phyloP scores from a whole-genome alignment of 1,140 invertebrate species.

The Meloidogyne floridensis region DNA sequence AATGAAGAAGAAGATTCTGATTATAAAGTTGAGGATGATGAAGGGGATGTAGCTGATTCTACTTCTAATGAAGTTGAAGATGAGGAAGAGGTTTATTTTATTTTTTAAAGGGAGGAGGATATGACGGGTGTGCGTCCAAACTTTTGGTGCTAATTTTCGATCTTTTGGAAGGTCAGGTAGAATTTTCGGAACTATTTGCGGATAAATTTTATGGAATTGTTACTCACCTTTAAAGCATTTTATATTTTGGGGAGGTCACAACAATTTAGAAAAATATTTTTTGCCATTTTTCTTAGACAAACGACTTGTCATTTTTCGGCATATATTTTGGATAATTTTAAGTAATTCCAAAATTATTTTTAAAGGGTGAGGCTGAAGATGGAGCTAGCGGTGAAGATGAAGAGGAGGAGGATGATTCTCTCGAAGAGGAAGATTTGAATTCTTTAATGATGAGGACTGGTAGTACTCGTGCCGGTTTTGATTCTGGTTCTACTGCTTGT shows the following conservation, averaged over 20 bases:
- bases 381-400: background rate
- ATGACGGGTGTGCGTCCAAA: too few species aligned
- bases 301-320: too few species aligned
- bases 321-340: too few species aligned
- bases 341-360: too few species aligned
- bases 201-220: too few species aligned
- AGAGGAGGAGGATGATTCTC: background rate
- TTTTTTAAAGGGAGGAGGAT: background rate
- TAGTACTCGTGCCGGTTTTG: constrained; percentile 18
- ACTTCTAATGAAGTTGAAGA: constrained; percentile 13
- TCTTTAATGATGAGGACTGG: constrained; percentile 19
- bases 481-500: constrained; percentile 42
- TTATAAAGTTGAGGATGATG: constrained; percentile 18
- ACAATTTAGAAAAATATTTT: too few species aligned
- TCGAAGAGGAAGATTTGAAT: constrained; percentile 13
- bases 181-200: too few species aligned
- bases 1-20: constrained; percentile 25
- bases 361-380: background rate
- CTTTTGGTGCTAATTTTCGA: too few species aligned
- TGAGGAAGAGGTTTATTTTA: constrained; percentile 7
- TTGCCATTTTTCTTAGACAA: too few species aligned
- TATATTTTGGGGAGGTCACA: too few species aligned
- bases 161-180: too few species aligned
- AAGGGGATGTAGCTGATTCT: constrained; percentile 6
- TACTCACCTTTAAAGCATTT: too few species aligned